Evolutionary conservation across 2,888 invertebrate genomes (phyloP).

Genomic region (Drosophila glabriapex): DNA sequence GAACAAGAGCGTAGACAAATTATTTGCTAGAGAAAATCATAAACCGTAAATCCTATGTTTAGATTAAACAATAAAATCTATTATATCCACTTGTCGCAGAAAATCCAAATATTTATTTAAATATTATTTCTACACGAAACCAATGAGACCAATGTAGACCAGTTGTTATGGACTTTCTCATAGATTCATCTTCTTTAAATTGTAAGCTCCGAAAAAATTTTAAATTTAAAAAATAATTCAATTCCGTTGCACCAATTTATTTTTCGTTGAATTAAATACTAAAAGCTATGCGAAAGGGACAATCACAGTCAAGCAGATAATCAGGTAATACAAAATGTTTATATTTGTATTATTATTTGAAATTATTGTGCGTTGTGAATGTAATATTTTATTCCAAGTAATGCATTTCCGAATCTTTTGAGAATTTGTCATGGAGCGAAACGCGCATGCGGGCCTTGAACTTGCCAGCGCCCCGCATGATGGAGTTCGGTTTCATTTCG

Average conservation of each 20-base stretch:
- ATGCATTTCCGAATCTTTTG: conserved; percentile 10
- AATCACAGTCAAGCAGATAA: conserved; percentile 1
- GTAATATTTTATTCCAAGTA: conserved; percentile 57
- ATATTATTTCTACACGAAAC: no score
- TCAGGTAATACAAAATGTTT: background rate
- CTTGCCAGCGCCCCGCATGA: conserved; percentile 71
- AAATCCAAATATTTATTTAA: background rate
- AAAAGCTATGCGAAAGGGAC: conserved; percentile 4
- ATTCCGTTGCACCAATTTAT: background rate
- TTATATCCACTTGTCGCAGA: background rate
- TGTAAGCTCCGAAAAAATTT: background rate
- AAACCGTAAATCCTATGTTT: background rate
- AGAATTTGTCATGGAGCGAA: conserved; percentile 14
- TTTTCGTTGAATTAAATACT: background rate
- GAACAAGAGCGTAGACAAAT: background rate
- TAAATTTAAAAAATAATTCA: background rate
- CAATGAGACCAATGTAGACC: background rate
- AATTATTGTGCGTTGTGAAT: background rate
- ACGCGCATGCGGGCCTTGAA: conserved; percentile 67
- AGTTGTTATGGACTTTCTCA: background rate
- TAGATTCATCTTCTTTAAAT: background rate
- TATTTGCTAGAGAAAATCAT: background rate
- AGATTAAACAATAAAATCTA: background rate
- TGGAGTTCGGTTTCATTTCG: conserved; percentile 57
- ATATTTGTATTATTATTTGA: background rate